Evolutionary conservation across 2,797 vertebrate species (phyloP).

Genomic region (Neostethus bicornis): DNA sequence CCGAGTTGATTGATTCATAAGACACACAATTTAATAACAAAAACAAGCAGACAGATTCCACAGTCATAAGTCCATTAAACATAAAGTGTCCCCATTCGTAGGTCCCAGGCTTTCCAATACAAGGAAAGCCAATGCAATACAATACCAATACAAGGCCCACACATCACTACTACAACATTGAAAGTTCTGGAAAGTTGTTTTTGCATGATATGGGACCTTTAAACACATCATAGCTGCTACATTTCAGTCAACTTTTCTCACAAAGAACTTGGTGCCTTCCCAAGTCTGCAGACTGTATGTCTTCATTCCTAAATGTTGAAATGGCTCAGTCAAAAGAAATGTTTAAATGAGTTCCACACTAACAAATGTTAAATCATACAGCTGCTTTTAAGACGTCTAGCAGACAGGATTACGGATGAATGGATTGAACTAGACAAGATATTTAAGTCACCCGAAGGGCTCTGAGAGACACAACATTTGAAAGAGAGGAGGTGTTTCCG

Average conservation of each 20-base stretch:
- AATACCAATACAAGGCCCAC: no score
- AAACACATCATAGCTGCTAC: not conserved
- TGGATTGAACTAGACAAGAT: constrained; percentile 16
- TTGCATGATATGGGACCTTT: no score
- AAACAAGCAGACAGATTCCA: no score
- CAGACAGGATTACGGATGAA: constrained; percentile 20
- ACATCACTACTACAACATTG: no score
- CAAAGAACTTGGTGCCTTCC: constrained; percentile 28
- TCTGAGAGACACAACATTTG: constrained; percentile 38
- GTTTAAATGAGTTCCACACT: constrained; percentile 23
- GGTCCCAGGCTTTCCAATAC: no score
- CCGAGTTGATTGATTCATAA: no score
- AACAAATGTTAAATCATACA: constrained; percentile 30
- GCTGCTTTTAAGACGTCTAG: constrained; percentile 25
- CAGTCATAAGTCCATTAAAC: no score
- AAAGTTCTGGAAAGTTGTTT: no score
- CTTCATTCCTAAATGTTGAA: constrained; percentile 10
- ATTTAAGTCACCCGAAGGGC: constrained; percentile 21
- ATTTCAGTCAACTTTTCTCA: not conserved
- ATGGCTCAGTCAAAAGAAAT: constrained; percentile 21
- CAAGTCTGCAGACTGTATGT: not conserved
- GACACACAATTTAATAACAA: no score
- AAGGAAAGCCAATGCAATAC: no score
- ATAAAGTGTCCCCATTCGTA: no score
- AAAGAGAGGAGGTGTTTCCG: constrained; percentile 31